Evolutionary conservation across 1,140 invertebrate genomes (phyloP), one percentile per base, ranked within the genome.

Genomic region (Halictus rubicundus): DNA sequence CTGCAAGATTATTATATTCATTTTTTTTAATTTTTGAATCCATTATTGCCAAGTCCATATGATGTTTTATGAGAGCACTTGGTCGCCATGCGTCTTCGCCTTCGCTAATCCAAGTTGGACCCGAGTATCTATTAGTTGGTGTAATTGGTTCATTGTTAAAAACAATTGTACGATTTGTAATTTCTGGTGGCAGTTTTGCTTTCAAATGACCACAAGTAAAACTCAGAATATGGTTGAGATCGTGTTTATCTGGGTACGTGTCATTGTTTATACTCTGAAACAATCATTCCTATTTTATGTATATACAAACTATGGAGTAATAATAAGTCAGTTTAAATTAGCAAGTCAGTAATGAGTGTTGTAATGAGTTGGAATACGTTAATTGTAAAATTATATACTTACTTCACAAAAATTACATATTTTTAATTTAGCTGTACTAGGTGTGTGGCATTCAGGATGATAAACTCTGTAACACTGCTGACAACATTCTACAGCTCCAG

Each of bases 21-120:
- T 90, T 88, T 9, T 85, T 88, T 37, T 73, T 89, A 21, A 89
- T 90, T 81, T 92, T 92, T 9, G 87, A 84, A 57, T 92, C 92
- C 92, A 92, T 92, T 65, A 92, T 91, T 32, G 91, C 90, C 59
- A 92, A 82, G 78, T 92, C 92, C 90, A 92, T 92, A 32, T 92
- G 92, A 70, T 90, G 90, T 69, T 92, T 92, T 69, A 92, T 91
- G 7, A 92, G 78, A 71, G 92, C 86, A 19, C 87, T 89, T 10
- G 92, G 90, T 14, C 92, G 86, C 92, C 92, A 92, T 16, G 90
- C 85, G 70, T 92, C 92, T 54, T 92, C 92, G 2, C 92, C 91
- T 63, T 92, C 91, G 46, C 91, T 92, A 1, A 91, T 69, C 90
- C 91, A 92, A 4, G 91, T 92, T 46, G 89, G 89, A 2, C 91